Percentiles rank a stretch among this genome's conserved stretches.
phyloP scores from a whole-genome alignment of 2,797 vertebrate species.

The Caiman crocodilus region DNA sequence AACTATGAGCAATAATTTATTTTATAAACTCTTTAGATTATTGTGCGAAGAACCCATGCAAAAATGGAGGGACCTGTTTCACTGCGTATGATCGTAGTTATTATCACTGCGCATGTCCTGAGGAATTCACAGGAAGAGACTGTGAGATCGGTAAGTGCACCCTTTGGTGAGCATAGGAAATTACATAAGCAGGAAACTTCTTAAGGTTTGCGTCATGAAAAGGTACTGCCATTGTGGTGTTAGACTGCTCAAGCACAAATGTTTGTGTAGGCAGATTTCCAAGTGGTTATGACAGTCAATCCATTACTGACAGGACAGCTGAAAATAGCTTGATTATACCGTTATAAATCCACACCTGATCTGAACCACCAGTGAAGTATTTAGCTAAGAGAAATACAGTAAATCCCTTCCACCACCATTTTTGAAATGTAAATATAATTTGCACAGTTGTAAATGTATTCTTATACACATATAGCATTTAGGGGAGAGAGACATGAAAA shows the following conservation, averaged over 20 bases:
- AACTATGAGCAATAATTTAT: not conserved
- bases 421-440: slow-evolving; percentile 26
- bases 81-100: slow-evolving; percentile 6
- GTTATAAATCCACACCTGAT: slow-evolving; percentile 16
- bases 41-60: slow-evolving; percentile 86
- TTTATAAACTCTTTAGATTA: slow-evolving; percentile 38
- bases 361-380: not conserved
- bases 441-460: not conserved
- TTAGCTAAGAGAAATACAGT: slow-evolving; percentile 2
- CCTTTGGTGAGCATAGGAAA: not conserved
- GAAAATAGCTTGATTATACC: slow-evolving; percentile 45
- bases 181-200: not conserved
- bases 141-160: slow-evolving; percentile 88
- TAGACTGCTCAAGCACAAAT: slow-evolving; percentile 22
- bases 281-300: slow-evolving; percentile 41
- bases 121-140: slow-evolving; percentile 82
- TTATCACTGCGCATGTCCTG: slow-evolving; percentile 88
- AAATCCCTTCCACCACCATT: not conserved
- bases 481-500: slow-evolving; percentile 6
- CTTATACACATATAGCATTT: not conserved
- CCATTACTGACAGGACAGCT: slow-evolving; percentile 19
- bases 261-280: slow-evolving; percentile 41
- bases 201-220: slow-evolving; percentile 35
- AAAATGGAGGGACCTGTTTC: slow-evolving; percentile 87
- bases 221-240: slow-evolving; percentile 27